A percentile compares a stretch with the other conserved stretches of the same genome.
Conservation (phyloP, 2,797 vertebrate genomes). For the Eurystomus glaucurus region DNA sequence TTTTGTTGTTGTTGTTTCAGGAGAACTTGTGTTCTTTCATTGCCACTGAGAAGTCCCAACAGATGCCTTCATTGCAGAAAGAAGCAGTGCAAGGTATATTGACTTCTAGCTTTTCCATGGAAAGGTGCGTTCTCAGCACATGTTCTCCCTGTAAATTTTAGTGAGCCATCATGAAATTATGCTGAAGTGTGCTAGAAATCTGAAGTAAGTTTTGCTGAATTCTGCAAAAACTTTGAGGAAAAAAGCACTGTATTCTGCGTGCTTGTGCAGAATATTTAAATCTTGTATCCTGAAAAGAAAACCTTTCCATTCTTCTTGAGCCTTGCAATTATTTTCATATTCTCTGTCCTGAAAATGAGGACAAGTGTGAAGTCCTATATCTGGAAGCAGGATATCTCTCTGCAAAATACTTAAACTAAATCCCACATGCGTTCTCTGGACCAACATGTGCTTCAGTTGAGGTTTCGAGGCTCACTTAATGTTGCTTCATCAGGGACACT, state of each 20-base stretch:
- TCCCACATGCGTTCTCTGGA: background rate
- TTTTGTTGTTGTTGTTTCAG: slow-evolving; percentile 73
- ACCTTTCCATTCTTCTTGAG: background rate
- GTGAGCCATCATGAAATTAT: background rate
- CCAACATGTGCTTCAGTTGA: background rate
- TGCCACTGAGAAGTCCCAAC: slow-evolving; percentile 77
- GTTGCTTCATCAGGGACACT: background rate
- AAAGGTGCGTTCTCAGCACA: slow-evolving; percentile 33
- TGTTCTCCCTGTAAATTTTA: background rate
- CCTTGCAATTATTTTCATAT: background rate
- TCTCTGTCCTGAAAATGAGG: background rate
- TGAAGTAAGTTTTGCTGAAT: background rate
- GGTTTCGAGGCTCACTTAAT: background rate
- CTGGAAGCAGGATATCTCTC: background rate
- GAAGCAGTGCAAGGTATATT: slow-evolving; percentile 89
- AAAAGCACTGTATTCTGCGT: background rate
- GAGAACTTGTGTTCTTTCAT: slow-evolving; percentile 70
- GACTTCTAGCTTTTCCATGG: slow-evolving; percentile 9
- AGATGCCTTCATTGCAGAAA: slow-evolving; percentile 81
- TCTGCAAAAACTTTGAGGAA: background rate
- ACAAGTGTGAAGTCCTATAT: background rate
- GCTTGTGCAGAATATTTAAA: background rate
- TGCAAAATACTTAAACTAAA: background rate
- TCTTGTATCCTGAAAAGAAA: background rate
- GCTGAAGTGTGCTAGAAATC: background rate